These are phyloP conservation scores for Pachyuromys duprasi DNA, from an alignment of 2,797 vertebrate genomes.

Conservation along the genomic window DNA sequence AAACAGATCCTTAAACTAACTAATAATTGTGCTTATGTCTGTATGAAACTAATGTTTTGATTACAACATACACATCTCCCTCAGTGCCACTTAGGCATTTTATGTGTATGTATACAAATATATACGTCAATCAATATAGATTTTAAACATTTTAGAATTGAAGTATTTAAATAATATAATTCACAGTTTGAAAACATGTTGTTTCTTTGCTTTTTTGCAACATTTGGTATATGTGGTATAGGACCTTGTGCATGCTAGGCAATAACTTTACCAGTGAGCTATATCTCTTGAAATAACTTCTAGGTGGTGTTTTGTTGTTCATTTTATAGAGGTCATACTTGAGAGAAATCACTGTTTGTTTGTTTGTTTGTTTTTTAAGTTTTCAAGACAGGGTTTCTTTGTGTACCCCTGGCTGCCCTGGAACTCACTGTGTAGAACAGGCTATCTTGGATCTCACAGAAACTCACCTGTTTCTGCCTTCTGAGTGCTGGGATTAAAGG, in stretches of 20 bases:
- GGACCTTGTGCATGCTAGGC: background rate
- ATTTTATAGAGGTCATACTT: background rate
- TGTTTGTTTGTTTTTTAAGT: no score
- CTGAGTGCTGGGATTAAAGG: no score
- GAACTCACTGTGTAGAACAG: no score
- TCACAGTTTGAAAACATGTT: background rate
- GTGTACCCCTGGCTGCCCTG: no score
- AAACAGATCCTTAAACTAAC: background rate
- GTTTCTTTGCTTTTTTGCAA: background rate
- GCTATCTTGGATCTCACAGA: no score
- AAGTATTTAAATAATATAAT: constrained; percentile 2
- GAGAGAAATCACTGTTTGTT: background rate
- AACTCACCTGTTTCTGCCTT: no score
- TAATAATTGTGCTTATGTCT: background rate
- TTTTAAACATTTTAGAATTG: background rate
- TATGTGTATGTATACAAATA: background rate
- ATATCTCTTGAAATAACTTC: background rate
- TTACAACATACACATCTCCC: background rate
- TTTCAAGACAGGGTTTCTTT: no score
- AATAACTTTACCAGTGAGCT: background rate
- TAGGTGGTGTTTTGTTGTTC: background rate
- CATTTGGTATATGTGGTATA: background rate
- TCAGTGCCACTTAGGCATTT: background rate
- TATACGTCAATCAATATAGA: background rate
- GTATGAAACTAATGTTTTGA: background rate